These are phyloP conservation scores for Trinorchestia longiramus DNA, from an alignment of 1,140 invertebrate species.

Conservation along the genomic window DNA sequence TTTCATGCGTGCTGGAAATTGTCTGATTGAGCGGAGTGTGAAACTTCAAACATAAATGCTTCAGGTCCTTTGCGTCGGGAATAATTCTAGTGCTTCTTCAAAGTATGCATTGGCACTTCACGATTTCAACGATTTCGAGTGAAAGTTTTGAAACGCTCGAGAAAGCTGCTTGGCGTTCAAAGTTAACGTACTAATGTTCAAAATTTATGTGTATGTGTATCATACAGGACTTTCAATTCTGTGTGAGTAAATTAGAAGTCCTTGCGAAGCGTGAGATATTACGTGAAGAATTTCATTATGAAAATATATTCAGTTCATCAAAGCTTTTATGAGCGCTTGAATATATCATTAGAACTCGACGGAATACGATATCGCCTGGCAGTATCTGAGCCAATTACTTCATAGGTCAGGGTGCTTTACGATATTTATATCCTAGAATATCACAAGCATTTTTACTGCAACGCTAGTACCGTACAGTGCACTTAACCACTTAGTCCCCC, in stretches of 20 bases:
- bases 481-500: neutral
- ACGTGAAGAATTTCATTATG: neutral
- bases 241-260: neutral
- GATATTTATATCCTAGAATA: neutral
- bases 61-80: no score
- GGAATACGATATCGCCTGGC: neutral
- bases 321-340: neutral
- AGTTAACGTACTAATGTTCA: no score
- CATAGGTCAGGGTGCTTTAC: neutral
- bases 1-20: no score
- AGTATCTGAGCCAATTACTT: neutral
- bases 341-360: neutral
- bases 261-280: neutral
- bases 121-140: no score
- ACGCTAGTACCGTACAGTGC: neutral
- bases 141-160: no score
- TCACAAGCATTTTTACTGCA: neutral
- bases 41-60: no score
- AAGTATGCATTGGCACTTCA: no score
- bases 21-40: no score
- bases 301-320: neutral
- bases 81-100: no score
- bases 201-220: no score
- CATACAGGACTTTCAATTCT: neutral
- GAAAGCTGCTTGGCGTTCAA: no score